Base-by-base conservation (phyloP, 1,140 invertebrate genomes). In the Mylabris phalerata region DNA sequence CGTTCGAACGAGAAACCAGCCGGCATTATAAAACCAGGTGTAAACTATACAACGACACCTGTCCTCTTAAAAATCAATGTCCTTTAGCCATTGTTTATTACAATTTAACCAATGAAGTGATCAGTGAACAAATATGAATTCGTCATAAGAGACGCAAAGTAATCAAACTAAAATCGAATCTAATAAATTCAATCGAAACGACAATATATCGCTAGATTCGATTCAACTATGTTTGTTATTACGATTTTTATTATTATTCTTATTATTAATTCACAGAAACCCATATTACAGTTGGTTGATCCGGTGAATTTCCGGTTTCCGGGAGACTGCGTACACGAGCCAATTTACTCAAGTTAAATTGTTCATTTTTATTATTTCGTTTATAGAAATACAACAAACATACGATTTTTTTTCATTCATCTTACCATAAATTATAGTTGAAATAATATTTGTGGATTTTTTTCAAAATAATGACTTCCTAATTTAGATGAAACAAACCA, bases 21-120 rank as follows among this genome's bases (percentile, higher is more conserved):
- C 66, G 66, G 66, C 66, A 52, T 65, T 60, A 64, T 58, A 42
- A 19, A 19, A 66, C 66, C 66, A 67, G 66, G 66, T 67, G 66
- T 67, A 67, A 62, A 59, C 52, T 60, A 63, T 63, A 51, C 45
- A 55, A 50, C 64, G 62, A 62, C 66, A 67, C 66, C 66, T 67
- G 66, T 67, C 66, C 62, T 59, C 66, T 64, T 66, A 63, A 66
- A 67, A 67, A 67, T 67, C 66, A 66, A 67, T 66, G 64, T 66
- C 64, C 66, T 66, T 58, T 67, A 60, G 61, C 64, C 59, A 67
- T 67, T 62, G 51, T 62, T 61, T 55, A 60, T 63, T 56, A 44
- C 45, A 55, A 46, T 55, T 55, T 55, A 26, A 55, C 52, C 52
- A 48, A 55, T 55, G 27, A 55, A 55, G 44, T 43, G 52, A 55